A percentile compares a stretch with the other conserved stretches of the same genome.
phyloP scores from a whole-genome alignment of 2,797 vertebrate species.

The Acanthornis magna region DNA sequence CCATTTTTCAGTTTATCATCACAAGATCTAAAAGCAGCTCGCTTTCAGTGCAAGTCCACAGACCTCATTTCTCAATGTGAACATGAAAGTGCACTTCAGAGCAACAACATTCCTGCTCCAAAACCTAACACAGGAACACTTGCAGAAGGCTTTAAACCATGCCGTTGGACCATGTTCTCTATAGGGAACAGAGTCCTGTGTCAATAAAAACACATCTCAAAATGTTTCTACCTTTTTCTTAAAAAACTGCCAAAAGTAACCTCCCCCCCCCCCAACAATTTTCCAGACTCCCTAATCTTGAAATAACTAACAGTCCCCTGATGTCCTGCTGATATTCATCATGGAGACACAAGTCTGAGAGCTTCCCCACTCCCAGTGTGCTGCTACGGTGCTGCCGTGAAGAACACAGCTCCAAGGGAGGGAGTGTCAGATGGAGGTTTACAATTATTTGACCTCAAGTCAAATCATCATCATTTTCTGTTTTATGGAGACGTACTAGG shows the following conservation, averaged over 20 bases:
- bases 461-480: neutral
- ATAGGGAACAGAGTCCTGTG: neutral
- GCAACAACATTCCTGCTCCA: neutral
- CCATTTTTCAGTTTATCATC: neutral
- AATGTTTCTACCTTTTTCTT: neutral
- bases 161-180: neutral
- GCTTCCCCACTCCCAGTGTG: neutral
- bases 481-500: neutral
- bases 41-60: rapidly evolving
- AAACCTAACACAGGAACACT: neutral
- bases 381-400: neutral
- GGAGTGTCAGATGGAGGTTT: neutral
- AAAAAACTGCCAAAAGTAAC: neutral
- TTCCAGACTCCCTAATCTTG: neutral
- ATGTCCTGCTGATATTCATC: neutral
- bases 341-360: neutral
- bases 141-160: neutral
- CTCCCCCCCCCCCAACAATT: neutral
- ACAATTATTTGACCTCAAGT: neutral
- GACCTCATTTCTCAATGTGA: neutral
- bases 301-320: neutral
- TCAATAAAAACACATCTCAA: neutral
- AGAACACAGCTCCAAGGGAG: neutral
- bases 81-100: neutral
- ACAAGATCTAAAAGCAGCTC: neutral